Percentiles rank a stretch among this genome's conserved stretches.
phyloP scores from a whole-genome alignment of 1,140 invertebrate species.

The Gryon sp. region DNA sequence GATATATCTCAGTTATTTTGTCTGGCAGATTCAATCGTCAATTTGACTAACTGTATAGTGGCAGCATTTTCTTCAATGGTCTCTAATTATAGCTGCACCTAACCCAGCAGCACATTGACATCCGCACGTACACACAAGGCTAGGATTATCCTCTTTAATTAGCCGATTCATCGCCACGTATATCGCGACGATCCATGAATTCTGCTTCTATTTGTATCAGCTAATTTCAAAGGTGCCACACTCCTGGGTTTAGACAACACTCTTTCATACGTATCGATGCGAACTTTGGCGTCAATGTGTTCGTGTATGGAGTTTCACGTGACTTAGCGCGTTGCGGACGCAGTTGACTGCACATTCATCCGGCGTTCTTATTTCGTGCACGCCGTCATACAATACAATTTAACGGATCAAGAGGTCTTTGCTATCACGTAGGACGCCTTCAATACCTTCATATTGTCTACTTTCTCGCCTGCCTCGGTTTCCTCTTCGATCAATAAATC shows the following conservation, averaged over 20 bases:
- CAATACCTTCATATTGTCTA: constrained; percentile 7
- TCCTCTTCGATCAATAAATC: constrained; percentile 45
- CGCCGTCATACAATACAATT: constrained; percentile 41
- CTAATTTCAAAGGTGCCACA: constrained; percentile 44
- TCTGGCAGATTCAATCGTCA: constrained; percentile 19
- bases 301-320: constrained; percentile 59
- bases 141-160: constrained; percentile 59
- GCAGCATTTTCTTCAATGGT: constrained; percentile 35
- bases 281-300: constrained; percentile 49
- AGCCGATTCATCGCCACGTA: constrained; percentile 48
- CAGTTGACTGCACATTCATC: constrained; percentile 69
- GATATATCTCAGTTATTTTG: constrained; percentile 18
- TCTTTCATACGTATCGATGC: constrained; percentile 59
- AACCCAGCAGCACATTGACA: constrained; percentile 13
- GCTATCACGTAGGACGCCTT: constrained; percentile 42
- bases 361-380: constrained; percentile 64
- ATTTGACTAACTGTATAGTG: constrained; percentile 26
- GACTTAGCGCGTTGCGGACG: constrained; percentile 51
- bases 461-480: constrained; percentile 29
- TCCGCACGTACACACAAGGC: constrained; percentile 40
- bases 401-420: background rate
- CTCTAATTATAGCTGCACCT: constrained; percentile 47
- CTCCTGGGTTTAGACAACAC: background rate
- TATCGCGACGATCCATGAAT: constrained; percentile 35
- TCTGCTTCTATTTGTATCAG: constrained; percentile 32